These are phyloP conservation scores for Drosophila ercepeae DNA, from an alignment of 1,140 invertebrate species.

Conservation along the genomic window DNA sequence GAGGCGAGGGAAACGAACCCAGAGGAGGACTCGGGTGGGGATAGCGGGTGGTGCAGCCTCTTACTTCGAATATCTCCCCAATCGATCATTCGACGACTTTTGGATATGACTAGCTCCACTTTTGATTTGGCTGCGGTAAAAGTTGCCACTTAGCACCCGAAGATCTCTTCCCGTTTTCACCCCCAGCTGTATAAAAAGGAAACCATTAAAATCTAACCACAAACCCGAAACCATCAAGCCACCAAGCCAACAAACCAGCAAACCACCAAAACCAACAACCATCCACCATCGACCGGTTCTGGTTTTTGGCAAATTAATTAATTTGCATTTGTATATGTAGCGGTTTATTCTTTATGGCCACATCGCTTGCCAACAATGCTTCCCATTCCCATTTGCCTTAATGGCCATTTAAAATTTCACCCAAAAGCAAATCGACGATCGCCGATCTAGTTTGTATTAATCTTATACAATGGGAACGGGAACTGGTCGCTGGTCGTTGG, in stretches of 20 bases:
- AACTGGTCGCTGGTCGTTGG: conserved; percentile 38
- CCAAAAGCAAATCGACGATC: conserved; percentile 12
- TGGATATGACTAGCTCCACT: conserved; percentile 38
- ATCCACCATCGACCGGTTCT: conserved; percentile 35
- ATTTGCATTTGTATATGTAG: conserved; percentile 76
- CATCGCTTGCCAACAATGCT: conserved; percentile 61
- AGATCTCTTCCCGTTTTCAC: conserved; percentile 1
- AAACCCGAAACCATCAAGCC: neutral
- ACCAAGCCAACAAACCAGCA: neutral
- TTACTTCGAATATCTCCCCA: conserved; percentile 27
- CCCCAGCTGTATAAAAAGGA: neutral
- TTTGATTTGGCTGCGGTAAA: conserved; percentile 42
- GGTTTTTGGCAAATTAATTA: conserved; percentile 57
- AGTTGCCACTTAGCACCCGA: conserved; percentile 47
- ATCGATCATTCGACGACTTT: conserved; percentile 39
- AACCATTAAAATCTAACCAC: conserved; percentile 5
- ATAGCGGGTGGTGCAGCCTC: conserved; percentile 5
- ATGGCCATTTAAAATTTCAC: conserved; percentile 79
- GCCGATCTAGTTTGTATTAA: conserved; percentile 63
- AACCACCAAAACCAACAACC: neutral
- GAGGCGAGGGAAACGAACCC: conserved; percentile 22
- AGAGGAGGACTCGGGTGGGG: neutral
- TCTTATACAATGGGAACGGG: conserved; percentile 58
- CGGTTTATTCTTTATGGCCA: conserved; percentile 56
- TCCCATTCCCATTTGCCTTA: conserved; percentile 64